Conservation (phyloP, 2,113 vertebrate species). For the Cyphomyrus discorhynchus region DNA sequence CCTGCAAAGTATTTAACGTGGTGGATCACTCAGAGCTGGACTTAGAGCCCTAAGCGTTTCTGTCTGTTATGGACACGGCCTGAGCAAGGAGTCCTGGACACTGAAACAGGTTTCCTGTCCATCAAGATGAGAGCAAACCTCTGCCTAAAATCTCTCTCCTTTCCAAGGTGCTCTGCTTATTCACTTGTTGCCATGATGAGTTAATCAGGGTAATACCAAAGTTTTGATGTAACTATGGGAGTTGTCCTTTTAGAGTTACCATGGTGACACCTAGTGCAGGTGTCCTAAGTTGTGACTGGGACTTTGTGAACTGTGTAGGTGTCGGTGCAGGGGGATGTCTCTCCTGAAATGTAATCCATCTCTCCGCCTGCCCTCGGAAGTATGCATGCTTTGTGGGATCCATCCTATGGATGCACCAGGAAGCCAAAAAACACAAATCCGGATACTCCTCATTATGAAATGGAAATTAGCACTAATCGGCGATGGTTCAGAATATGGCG, state of each 20-base stretch:
- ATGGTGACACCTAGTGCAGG: background rate
- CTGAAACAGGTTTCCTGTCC: slow-evolving; percentile 33
- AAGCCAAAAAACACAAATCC: background rate
- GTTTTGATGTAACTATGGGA: background rate
- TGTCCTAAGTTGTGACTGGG: background rate
- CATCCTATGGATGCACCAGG: background rate
- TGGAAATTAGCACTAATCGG: background rate
- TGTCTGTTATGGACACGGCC: background rate
- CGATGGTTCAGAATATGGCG: background rate
- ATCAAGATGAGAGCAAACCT: slow-evolving; percentile 19
- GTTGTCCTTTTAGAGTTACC: background rate
- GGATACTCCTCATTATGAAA: background rate
- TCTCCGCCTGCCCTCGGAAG: background rate
- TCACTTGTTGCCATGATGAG: slow-evolving; percentile 32
- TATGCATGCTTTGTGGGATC: background rate
- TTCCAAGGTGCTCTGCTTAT: slow-evolving; percentile 28
- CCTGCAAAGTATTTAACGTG: background rate
- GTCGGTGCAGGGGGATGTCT: background rate
- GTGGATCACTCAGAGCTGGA: background rate
- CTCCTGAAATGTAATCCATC: background rate
- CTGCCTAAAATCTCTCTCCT: slow-evolving; percentile 41
- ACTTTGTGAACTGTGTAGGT: background rate
- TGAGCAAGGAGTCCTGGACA: slow-evolving; percentile 33
- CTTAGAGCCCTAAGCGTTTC: background rate
- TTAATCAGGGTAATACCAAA: slow-evolving; percentile 27